These are phyloP conservation scores for Chelonus formosanus DNA, from an alignment of 2,888 invertebrate genomes.

Conservation along the genomic window DNA sequence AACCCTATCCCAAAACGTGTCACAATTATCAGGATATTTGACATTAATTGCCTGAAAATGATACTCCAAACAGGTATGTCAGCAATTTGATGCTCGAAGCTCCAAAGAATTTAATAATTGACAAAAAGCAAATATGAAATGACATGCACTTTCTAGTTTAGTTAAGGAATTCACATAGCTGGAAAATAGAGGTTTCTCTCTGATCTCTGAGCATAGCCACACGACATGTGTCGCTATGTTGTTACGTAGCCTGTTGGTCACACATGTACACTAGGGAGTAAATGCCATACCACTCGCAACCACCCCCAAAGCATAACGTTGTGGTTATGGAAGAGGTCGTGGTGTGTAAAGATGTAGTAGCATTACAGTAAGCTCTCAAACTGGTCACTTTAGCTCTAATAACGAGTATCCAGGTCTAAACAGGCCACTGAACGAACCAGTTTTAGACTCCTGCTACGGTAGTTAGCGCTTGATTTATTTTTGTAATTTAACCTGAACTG, in stretches of 20 bases:
- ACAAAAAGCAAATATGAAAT: too few relatives aligned
- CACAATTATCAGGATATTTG: too few relatives aligned
- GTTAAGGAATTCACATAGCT: constrained; percentile 1
- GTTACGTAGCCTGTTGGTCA: constrained; percentile 11
- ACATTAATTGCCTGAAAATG: too few relatives aligned
- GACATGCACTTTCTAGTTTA: too few relatives aligned
- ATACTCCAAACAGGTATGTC: too few relatives aligned
- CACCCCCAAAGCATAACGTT: constrained; percentile 36
- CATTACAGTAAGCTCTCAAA: constrained; percentile 16
- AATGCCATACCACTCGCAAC: constrained; percentile 22
- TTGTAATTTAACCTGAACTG: constrained; percentile 47
- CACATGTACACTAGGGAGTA: constrained; percentile 21
- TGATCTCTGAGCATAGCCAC: constrained; percentile 6
- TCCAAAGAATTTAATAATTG: too few relatives aligned
- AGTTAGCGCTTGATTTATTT: constrained; percentile 53
- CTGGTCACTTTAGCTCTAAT: constrained; percentile 14
- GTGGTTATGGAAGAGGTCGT: constrained; percentile 34
- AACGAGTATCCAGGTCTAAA: neutral
- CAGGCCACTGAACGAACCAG: too few relatives aligned
- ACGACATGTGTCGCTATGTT: constrained; percentile 27
- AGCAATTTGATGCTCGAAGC: too few relatives aligned
- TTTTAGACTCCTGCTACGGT: constrained; percentile 34
- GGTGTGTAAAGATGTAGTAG: constrained; percentile 8
- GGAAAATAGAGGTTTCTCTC: neutral
- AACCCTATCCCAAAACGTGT: too few relatives aligned